Evolutionary conservation across 2,888 invertebrate genomes (phyloP).

Genomic region (Melangyna quadrimaculata): DNA sequence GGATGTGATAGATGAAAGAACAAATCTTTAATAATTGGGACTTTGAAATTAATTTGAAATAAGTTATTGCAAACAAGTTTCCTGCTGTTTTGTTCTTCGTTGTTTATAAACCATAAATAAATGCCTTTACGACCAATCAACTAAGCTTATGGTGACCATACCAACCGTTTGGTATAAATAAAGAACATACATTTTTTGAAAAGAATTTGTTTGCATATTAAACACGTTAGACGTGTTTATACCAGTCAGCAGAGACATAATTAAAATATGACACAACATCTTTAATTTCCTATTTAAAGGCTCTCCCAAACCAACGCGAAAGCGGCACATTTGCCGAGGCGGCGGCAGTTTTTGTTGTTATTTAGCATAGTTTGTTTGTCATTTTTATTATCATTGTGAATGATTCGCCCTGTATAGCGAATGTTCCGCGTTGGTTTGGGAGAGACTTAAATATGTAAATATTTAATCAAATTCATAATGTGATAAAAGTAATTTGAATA

Average conservation of each 20-base stretch:
- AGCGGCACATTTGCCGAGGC: too few species aligned
- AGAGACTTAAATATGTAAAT: too few species aligned
- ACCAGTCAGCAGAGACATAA: background rate
- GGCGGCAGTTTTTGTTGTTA: too few species aligned
- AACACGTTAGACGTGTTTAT: background rate
- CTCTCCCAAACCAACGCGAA: too few species aligned
- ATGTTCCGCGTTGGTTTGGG: too few species aligned
- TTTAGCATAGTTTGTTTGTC: too few species aligned
- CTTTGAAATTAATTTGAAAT: slow-evolving; percentile 39
- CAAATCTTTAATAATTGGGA: slow-evolving; percentile 58
- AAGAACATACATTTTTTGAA: background rate
- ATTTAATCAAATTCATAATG: too few species aligned
- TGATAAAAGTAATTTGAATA: background rate
- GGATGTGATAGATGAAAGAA: slow-evolving; percentile 42
- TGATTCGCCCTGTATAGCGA: too few species aligned
- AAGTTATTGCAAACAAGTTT: slow-evolving; percentile 48
- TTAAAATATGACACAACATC: background rate
- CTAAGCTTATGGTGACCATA: background rate
- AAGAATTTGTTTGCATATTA: background rate
- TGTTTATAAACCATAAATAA: slow-evolving; percentile 34
- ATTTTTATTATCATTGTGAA: too few species aligned
- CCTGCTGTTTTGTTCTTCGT: slow-evolving; percentile 43
- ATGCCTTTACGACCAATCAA: slow-evolving; percentile 39
- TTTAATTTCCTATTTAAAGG: background rate
- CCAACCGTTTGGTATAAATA: background rate